These are phyloP conservation scores for Coremacera marginata DNA, from an alignment of 2,888 invertebrate species.

Conservation along the genomic window DNA sequence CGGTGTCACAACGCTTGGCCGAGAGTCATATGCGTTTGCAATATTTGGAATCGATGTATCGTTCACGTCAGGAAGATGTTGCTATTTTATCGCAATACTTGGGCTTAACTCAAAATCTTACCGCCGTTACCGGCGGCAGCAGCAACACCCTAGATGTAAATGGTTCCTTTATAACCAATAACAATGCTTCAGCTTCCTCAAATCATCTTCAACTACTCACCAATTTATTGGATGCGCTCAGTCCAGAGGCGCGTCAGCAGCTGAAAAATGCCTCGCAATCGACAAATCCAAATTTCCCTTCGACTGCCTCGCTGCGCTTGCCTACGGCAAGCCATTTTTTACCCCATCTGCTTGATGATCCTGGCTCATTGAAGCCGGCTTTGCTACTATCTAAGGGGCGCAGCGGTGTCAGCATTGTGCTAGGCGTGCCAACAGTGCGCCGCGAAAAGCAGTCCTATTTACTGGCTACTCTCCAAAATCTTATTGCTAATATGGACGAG, in stretches of 20 bases:
- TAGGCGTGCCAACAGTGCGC: slow-evolving; percentile 89
- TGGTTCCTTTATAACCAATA: slow-evolving; percentile 42
- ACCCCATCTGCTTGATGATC: slow-evolving; percentile 86
- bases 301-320: slow-evolving; percentile 72
- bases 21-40: slow-evolving; percentile 83
- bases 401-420: slow-evolving; percentile 82
- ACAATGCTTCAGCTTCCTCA: slow-evolving; percentile 19
- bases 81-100: slow-evolving; percentile 78
- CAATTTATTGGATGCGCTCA: slow-evolving; percentile 63
- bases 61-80: slow-evolving; percentile 82
- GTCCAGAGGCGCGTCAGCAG: slow-evolving; percentile 69
- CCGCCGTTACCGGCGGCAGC: slow-evolving; percentile 41
- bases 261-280: slow-evolving; percentile 70
- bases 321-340: slow-evolving; percentile 88
- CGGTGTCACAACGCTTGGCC: slow-evolving; percentile 78
- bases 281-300: slow-evolving; percentile 64
- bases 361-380: slow-evolving; percentile 82
- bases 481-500: slow-evolving; percentile 82
- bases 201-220: slow-evolving; percentile 51
- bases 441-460: slow-evolving; percentile 90
- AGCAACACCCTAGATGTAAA: slow-evolving; percentile 46
- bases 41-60: slow-evolving; percentile 83
- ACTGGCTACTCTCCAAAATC: slow-evolving; percentile 85
- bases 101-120: slow-evolving; percentile 64
- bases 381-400: slow-evolving; percentile 82